phyloP scores from a whole-genome alignment of 2,113 vertebrate genomes.

The Miniopterus natalensis region DNA sequence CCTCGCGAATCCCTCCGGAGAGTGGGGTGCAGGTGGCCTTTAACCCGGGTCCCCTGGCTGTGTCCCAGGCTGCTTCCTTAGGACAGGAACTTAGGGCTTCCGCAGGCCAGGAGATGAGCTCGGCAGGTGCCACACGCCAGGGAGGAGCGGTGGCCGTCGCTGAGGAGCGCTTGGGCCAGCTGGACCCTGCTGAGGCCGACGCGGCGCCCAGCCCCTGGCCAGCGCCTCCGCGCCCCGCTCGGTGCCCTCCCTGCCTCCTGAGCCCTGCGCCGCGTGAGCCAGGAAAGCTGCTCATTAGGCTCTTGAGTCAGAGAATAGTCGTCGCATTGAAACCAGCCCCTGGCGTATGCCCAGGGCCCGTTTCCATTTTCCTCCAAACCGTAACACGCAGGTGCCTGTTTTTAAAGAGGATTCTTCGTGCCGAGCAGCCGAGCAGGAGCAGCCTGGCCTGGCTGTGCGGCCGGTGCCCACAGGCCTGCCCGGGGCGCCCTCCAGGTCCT shows the following conservation, averaged over 20 bases:
- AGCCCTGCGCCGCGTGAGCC: background rate
- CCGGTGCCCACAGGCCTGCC: background rate
- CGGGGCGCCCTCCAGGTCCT: accelerated
- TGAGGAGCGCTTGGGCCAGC: background rate
- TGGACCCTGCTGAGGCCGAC: background rate
- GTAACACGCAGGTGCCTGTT: background rate
- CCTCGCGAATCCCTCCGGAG: background rate
- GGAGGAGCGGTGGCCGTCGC: background rate
- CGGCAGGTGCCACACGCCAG: background rate
- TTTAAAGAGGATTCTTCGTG: background rate
- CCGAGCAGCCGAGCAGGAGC: too few relatives aligned
- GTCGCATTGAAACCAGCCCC: background rate
- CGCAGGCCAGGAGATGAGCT: accelerated
- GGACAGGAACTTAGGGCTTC: background rate
- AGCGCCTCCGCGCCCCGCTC: background rate
- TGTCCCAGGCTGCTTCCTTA: background rate
- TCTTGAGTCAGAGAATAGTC: background rate
- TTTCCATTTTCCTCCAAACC: background rate
- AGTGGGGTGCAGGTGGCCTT: background rate
- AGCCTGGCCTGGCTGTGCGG: too few relatives aligned
- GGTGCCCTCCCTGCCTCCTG: too few relatives aligned
- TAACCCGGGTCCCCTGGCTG: background rate
- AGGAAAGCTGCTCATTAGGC: too few relatives aligned
- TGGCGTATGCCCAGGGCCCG: background rate
- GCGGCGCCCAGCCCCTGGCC: background rate